Conservation (phyloP, 2,797 vertebrate species). For the Manis pentadactyla region DNA sequence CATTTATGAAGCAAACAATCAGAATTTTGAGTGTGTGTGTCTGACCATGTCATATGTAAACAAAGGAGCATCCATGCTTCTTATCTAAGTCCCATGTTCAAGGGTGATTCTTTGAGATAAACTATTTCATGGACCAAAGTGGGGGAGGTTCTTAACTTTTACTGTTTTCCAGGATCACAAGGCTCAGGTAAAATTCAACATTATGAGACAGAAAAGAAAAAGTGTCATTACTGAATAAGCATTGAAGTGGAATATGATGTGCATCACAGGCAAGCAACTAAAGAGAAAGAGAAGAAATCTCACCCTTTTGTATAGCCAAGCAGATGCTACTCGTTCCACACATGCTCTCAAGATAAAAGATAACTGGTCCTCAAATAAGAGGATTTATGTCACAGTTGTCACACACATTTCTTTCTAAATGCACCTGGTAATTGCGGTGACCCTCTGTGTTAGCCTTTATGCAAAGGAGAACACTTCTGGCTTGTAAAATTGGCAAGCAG, state of each 20-base stretch:
- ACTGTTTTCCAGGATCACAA: background rate
- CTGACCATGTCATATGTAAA: background rate
- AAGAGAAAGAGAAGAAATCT: background rate
- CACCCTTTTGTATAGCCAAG: background rate
- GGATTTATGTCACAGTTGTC: background rate
- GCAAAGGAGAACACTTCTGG: background rate
- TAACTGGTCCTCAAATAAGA: background rate
- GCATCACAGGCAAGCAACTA: background rate
- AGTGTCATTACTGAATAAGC: background rate
- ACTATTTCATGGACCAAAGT: background rate
- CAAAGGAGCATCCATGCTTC: background rate
- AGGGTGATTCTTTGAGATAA: background rate
- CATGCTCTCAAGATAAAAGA: background rate
- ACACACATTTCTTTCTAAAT: background rate
- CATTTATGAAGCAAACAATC: background rate
- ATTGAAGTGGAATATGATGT: background rate
- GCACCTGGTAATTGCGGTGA: background rate
- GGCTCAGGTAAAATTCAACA: background rate
- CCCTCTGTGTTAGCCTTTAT: background rate
- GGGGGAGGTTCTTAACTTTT: background rate
- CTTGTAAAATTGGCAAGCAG: background rate
- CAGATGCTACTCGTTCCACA: background rate
- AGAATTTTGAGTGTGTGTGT: background rate
- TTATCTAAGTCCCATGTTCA: background rate
- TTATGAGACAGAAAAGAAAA: background rate